phyloP scores from a whole-genome alignment of 2,113 vertebrate genomes.

The Antigone vipio region DNA sequence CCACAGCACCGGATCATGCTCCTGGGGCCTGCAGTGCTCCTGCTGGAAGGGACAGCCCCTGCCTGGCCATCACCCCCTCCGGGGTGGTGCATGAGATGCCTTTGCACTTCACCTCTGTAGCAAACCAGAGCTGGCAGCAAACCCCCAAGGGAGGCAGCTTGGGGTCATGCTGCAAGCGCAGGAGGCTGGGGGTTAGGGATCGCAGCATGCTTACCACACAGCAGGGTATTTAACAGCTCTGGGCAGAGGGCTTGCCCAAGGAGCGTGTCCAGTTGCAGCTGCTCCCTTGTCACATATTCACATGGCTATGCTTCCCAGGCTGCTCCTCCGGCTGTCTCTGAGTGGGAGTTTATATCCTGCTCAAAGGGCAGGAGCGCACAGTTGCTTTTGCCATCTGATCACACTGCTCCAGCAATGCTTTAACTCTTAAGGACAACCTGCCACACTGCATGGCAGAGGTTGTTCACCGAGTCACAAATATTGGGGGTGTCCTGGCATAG shows the following conservation, averaged over 20 bases:
- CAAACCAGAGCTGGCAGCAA: background rate
- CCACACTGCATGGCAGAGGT: accelerated
- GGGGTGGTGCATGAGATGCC: background rate
- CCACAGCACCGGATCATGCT: accelerated
- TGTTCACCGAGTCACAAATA: accelerated
- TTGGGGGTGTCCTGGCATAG: background rate
- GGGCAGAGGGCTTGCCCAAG: background rate
- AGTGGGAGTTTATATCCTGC: background rate
- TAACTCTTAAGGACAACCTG: background rate
- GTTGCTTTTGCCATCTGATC: background rate
- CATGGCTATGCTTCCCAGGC: background rate
- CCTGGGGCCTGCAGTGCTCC: background rate
- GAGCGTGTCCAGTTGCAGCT: accelerated
- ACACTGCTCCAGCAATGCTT: accelerated
- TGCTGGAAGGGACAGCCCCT: background rate
- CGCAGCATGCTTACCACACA: accelerated
- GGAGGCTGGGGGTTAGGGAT: background rate
- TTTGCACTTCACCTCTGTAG: background rate
- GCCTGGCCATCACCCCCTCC: background rate
- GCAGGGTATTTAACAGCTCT: background rate
- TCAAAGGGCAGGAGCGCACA: background rate
- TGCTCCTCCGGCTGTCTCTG: background rate
- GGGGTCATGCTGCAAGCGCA: background rate
- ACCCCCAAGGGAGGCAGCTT: background rate
- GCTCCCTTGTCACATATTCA: background rate